Conservation (phyloP, 92 coral and sea anemone species). For the Palythoa heliodiscus region DNA sequence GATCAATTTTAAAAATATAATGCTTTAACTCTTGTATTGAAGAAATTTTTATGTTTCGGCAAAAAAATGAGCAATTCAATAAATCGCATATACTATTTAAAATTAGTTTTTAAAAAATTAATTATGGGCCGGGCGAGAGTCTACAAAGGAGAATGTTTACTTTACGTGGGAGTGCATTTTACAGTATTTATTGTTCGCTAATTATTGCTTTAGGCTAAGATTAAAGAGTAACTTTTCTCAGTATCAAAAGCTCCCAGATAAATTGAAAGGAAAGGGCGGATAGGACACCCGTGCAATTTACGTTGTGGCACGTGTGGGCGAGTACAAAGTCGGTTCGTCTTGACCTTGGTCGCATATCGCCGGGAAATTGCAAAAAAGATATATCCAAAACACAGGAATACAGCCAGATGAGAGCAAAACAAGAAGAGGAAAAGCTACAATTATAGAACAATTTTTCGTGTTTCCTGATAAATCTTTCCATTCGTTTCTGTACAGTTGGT, state of each 20-base stretch:
- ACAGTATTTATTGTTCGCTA: neutral
- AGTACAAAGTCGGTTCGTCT: neutral
- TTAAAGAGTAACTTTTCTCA: neutral
- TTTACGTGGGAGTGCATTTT: neutral
- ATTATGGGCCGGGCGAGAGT: too few relatives aligned
- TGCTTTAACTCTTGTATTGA: too few relatives aligned
- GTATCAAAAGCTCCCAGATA: neutral
- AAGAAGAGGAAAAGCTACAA: too few relatives aligned
- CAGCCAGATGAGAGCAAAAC: neutral
- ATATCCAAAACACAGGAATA: neutral
- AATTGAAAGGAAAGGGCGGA: neutral
- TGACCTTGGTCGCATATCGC: neutral
- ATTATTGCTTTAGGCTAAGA: neutral
- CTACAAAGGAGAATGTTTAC: neutral
- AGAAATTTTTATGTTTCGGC: too few relatives aligned
- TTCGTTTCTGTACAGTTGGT: too few relatives aligned
- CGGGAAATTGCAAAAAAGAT: neutral
- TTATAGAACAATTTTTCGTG: too few relatives aligned
- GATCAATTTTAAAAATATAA: too few relatives aligned
- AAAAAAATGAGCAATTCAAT: too few relatives aligned
- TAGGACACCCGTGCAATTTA: neutral
- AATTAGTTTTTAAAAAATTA: too few relatives aligned
- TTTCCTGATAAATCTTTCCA: too few relatives aligned
- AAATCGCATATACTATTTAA: too few relatives aligned
- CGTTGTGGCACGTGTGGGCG: neutral